Conservation (phyloP, 2,113 vertebrate genomes). For the Pachypanchax playfairii region DNA sequence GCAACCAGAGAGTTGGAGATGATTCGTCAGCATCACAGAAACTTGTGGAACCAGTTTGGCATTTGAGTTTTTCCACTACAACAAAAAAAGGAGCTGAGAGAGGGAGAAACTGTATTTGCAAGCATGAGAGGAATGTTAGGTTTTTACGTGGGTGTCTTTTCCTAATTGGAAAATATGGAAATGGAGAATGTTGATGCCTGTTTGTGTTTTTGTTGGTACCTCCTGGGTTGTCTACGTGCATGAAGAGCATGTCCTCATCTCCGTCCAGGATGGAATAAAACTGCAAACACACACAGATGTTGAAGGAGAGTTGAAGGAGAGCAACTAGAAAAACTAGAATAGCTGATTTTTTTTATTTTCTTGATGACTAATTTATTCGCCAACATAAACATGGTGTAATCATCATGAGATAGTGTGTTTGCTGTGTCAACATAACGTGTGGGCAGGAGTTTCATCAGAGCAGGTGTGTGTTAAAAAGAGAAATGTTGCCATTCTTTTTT, state of each 20-base stretch:
- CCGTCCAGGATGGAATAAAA: constrained; percentile 85
- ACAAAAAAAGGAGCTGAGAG: constrained; percentile 30
- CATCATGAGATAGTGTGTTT: constrained; percentile 59
- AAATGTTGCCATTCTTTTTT: constrained; percentile 22
- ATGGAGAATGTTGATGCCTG: background rate
- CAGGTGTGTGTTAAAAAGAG: constrained; percentile 36
- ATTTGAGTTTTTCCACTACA: constrained; percentile 57
- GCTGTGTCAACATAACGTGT: constrained; percentile 58
- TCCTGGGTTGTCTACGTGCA: constrained; percentile 85
- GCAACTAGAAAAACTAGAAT: constrained; percentile 21
- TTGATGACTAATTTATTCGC: constrained; percentile 38
- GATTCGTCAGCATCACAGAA: constrained; percentile 71
- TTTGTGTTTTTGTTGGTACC: constrained; percentile 55
- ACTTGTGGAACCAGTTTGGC: constrained; percentile 65
- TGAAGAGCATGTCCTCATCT: constrained; percentile 84
- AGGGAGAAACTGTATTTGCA: background rate
- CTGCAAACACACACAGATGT: constrained; percentile 57
- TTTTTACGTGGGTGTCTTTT: background rate
- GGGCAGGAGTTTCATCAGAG: constrained; percentile 26
- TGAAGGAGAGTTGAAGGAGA: background rate
- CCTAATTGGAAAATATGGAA: constrained; percentile 1
- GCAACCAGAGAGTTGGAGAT: constrained; percentile 30
- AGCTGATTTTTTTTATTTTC: background rate
- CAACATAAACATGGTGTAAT: constrained; percentile 44
- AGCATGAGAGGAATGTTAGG: constrained; percentile 13